Percentiles rank a stretch among this genome's conserved stretches.
phyloP scores from a whole-genome alignment of 1,140 invertebrate genomes.

The Cydia fagiglandana region DNA sequence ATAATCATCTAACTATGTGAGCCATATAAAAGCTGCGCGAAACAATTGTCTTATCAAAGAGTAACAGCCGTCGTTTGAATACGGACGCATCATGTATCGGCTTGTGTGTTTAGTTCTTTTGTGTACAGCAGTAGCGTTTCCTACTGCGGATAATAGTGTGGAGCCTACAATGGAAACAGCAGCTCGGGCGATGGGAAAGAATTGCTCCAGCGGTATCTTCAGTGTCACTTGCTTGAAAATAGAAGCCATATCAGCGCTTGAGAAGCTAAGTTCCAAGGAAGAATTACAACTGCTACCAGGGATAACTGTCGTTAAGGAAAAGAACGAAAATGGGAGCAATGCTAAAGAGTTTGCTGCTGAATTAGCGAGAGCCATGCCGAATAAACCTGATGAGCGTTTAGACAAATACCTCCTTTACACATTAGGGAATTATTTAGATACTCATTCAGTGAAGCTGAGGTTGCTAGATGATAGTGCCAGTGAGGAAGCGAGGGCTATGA shows the following conservation, averaged over 20 bases:
- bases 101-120: constrained; percentile 48
- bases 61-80: constrained; percentile 54
- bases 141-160: constrained; percentile 47
- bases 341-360: constrained; percentile 85
- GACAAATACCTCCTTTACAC: constrained; percentile 87
- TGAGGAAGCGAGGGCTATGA: constrained; percentile 77
- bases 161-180: constrained; percentile 54
- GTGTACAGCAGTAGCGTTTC: constrained; percentile 47
- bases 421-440: constrained; percentile 85
- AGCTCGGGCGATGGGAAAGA: constrained; percentile 71
- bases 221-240: constrained; percentile 88
- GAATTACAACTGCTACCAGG: constrained; percentile 84
- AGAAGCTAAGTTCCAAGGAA: constrained; percentile 83
- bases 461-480: constrained; percentile 83
- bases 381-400: constrained; percentile 86
- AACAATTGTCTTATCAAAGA: constrained; percentile 66
- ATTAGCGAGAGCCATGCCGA: constrained; percentile 86
- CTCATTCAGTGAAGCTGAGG: constrained; percentile 86
- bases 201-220: constrained; percentile 84
- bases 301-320: constrained; percentile 85
- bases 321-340: constrained; percentile 80
- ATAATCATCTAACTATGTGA: constrained; percentile 70
- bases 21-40: constrained; percentile 70
- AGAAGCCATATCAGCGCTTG: constrained; percentile 88
- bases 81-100: constrained; percentile 64